Evolutionary conservation across 1,140 invertebrate species (phyloP), one percentile per base, ranked within the genome.

Genomic region (Papilio polyxenes): DNA sequence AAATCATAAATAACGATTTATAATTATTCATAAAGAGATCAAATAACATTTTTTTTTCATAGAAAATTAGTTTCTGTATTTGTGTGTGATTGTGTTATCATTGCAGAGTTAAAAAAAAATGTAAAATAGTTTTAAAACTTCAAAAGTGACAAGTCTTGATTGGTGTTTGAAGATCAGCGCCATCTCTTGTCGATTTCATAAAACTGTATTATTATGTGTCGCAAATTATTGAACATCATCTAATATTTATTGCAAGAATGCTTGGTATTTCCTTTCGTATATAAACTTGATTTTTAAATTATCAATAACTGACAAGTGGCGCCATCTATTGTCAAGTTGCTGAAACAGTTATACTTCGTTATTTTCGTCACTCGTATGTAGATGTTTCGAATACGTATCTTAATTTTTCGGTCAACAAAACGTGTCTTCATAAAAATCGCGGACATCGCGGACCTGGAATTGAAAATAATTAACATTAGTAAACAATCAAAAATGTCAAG

Each of bases 1-100:
- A 84, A 85, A 87, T 90, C 85, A 92, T 92, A 91, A 92, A 92
- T 90, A 91, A 86, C 87, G 83, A 89, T 89, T 87, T 87, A 86
- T 87, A 84, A 89, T 90, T 87, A 89, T 83, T 69, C 82, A 85
- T 84, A 77, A 92, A 89, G 91, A 92, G 91, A 92, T 92, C 91
- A 92, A 91, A 90, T 87, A 87, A 87, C 85, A 85, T 81, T 85
- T 86, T 56, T n/a, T 44, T 83, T 84, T 83, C 23, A 83, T 86
- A 83, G 83, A 82, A 86, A 83, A 86, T 82, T 84, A 82, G 48
- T 82, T 85, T 80, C 83, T 84, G 81, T 81, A 85, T 80, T 82
- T 82, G 23, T 31, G 23, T 31, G 23, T 44, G 7, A 6, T 44
- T 44, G 7, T 44, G 83, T 31, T 69, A 11, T 69, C 11, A 69